These are phyloP conservation scores for Deilephila elpenor DNA, from an alignment of 2,888 invertebrate genomes.

Conservation along the genomic window DNA sequence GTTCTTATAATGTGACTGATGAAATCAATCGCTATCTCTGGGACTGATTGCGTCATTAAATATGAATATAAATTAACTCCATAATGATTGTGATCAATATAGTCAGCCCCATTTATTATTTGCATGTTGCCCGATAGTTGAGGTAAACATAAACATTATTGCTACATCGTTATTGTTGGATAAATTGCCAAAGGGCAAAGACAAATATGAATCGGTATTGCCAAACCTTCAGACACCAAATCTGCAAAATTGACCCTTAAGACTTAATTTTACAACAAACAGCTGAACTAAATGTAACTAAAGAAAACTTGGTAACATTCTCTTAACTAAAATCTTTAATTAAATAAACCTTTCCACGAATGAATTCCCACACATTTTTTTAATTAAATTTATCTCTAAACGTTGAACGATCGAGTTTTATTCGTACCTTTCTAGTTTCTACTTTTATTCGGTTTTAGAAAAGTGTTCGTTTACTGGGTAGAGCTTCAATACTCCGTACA, in stretches of 20 bases:
- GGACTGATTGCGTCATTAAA: neutral
- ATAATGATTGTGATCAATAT: neutral
- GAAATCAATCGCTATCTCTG: neutral
- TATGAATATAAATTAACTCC: neutral
- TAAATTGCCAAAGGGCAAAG: neutral
- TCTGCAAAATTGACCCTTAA: neutral
- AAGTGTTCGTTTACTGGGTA: neutral
- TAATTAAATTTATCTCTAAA: neutral
- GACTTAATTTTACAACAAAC: neutral
- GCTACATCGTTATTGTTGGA: neutral
- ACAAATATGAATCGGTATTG: neutral
- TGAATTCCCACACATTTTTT: neutral
- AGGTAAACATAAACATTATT: neutral
- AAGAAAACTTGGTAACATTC: no score
- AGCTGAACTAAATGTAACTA: no score
- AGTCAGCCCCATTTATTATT: neutral
- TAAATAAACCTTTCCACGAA: neutral
- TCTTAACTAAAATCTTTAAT: no score
- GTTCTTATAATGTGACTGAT: no score
- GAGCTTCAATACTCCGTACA: conserved; percentile 37
- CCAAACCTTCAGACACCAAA: neutral
- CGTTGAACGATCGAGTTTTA: neutral
- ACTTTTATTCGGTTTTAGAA: neutral
- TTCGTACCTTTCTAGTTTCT: neutral
- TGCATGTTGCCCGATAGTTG: neutral